These are phyloP conservation scores for Lepus townsendii DNA, from an alignment of 2,797 vertebrate genomes.

Conservation along the genomic window DNA sequence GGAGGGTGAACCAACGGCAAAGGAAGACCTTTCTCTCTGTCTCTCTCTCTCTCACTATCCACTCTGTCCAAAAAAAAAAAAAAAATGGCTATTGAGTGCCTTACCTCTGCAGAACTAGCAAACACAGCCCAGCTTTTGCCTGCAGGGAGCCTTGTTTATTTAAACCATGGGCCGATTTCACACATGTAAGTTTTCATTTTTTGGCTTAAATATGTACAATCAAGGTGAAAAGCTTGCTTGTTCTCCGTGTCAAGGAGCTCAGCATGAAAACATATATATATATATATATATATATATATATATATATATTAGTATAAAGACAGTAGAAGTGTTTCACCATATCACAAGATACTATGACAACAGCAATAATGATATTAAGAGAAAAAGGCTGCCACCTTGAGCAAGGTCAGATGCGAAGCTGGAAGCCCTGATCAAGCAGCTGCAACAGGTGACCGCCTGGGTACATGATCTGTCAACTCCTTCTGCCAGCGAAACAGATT, in stretches of 20 bases:
- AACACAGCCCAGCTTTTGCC: background rate
- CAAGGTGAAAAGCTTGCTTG: background rate
- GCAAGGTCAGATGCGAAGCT: slow-evolving; percentile 49
- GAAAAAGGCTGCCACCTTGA: slow-evolving; percentile 22
- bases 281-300: too few species aligned
- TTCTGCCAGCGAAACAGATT: slow-evolving; percentile 35
- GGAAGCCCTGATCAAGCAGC: background rate
- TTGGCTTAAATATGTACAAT: slow-evolving; percentile 17
- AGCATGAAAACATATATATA: background rate
- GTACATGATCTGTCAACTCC: slow-evolving; percentile 16
- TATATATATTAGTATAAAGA: background rate
- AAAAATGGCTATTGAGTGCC: background rate
- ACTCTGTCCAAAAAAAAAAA: background rate
- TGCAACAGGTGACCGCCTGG: slow-evolving; percentile 49
- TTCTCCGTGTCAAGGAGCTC: background rate
- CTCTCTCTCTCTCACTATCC: too few species aligned
- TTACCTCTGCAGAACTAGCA: background rate
- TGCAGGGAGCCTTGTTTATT: slow-evolving; percentile 16
- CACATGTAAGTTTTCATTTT: background rate
- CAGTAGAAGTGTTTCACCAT: background rate
- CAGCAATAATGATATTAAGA: background rate
- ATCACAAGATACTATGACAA: background rate
- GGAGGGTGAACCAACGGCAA: too few species aligned
- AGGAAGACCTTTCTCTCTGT: too few species aligned
- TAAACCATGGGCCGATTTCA: background rate